Evolutionary conservation across 2,888 invertebrate species (phyloP), one percentile per base, ranked within the genome.

Genomic region (Actias luna): DNA sequence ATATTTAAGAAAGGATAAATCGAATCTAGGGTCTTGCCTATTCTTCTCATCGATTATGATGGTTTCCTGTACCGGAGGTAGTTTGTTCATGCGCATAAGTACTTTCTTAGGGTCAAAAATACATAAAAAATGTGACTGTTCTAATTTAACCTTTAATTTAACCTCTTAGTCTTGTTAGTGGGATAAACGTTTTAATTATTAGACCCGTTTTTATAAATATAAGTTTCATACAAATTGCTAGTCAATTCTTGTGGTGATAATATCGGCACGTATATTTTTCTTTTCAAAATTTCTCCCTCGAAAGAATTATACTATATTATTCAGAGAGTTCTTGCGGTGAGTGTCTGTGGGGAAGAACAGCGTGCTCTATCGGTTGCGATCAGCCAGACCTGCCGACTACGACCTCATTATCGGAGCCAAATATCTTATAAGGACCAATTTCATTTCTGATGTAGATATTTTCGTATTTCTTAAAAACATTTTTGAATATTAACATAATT

Each of bases 401-500:
- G 12, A 35, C 63, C 58, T 58, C 33, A 70, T 70, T 78, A 81
- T 80, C 79, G 62, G 52, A 55, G 46, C 69, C 62, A 62, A 72
- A 77, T 73, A 80, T 81, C 81, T 65, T 71, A 69, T 69, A 72
- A 79, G 78, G 70, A 77, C 70, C 73, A 70, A 74, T 74, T 76
- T 69, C 67, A 75, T 75, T 73, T 74, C 69, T 66, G 68, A 68
- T 69, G 68, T 66, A 68, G 68, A 55, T 55, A 55, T 55, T 55
- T 55, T 55, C 29, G 55, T 67, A 29, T 55, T 29, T 55, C 12
- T 25, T 46, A 46, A 29, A 50, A 22, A 4, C 25, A n/a, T 22
- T 50, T 25, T 22, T 25, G 25, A 50, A 50, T 50, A 22, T 50
- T 25, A 50, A 50, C 22, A 25, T 50, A 12, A 25, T 50, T 22